Conservation (phyloP, 2,797 vertebrate species). For the Spheniscus humboldti region DNA sequence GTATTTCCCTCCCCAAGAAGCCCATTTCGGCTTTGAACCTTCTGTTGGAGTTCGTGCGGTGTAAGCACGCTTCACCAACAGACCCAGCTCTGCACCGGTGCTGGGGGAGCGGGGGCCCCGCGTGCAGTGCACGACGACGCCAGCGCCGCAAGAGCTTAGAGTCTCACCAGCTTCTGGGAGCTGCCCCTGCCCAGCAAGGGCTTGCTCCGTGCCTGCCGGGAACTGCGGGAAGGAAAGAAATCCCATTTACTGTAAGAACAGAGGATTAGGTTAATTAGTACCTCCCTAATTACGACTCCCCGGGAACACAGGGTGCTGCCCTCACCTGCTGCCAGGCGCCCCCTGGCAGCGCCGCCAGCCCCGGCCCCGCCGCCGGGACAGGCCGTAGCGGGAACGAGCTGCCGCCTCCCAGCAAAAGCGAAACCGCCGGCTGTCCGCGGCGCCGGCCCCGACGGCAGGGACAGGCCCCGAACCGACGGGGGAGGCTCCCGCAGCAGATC, state of each 20-base stretch:
- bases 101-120: fast-evolving
- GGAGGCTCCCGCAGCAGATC: too few relatives aligned
- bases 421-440: neutral
- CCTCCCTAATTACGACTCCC: neutral
- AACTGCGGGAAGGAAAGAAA: neutral
- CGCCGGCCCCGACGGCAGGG: neutral
- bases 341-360: neutral
- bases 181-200: neutral
- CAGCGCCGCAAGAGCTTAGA: fast-evolving
- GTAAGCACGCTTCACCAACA: neutral
- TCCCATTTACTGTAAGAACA: neutral
- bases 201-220: neutral
- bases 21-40: too few relatives aligned
- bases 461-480: neutral
- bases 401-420: neutral
- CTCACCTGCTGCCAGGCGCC: neutral
- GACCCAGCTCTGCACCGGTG: neutral
- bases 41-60: fast-evolving
- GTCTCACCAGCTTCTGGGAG: neutral
- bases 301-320: neutral
- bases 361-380: neutral
- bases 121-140: fast-evolving
- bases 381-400: neutral
- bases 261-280: neutral
- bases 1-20: neutral